Base-by-base conservation (phyloP, 2,797 vertebrate genomes). In the Lutjanus argentimaculatus region DNA sequence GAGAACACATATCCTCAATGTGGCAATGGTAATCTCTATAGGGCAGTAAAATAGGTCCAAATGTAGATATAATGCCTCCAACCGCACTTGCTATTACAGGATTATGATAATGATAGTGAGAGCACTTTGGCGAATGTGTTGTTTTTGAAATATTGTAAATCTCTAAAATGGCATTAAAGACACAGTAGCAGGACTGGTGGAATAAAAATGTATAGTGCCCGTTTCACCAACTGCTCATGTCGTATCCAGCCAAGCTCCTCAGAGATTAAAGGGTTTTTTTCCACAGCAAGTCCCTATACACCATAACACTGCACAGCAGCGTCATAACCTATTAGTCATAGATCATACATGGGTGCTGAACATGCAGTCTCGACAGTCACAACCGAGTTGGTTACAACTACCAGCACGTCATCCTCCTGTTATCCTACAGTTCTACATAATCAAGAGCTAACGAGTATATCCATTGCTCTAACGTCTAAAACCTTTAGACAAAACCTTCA, bases 321-420 rank as follows among this genome's bases (percentile, higher is more conserved):
- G 0, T 86, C 88, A 77, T 36, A 57, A 9, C 15, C 21, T 52
- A 40, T 85, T 82, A 84, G 82, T 82, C 61, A 83, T 12, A 8
- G 66, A 40, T 4, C 42, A 43, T 25, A 51, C 12, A 76, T 8
- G 70, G 67, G n/a, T 75, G 59, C 48, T 81, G 16, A 71, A 55
- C 77, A 72, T 53, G 7, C n/a, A 64, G 55, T 61, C 19, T 25
- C 80, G 70, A 86, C 72, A 10, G n/a, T 75, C 61, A 69, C 80
- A 73, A 51, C 8, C 30, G 42, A 86, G 30, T 76, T 69, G 61
- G 64, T 70, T 68, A 75, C 45, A 63, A 83, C 48, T n/a, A 57
- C 40, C 63, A 48, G 67, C 72, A 62, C 13, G 2, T 65, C 76
- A 77, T 51, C 17, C 7, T 52, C 49, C 12, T 53, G 56, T 75